Base-by-base conservation (phyloP, 2,797 vertebrate species). In the Corythornis leucogaster region DNA sequence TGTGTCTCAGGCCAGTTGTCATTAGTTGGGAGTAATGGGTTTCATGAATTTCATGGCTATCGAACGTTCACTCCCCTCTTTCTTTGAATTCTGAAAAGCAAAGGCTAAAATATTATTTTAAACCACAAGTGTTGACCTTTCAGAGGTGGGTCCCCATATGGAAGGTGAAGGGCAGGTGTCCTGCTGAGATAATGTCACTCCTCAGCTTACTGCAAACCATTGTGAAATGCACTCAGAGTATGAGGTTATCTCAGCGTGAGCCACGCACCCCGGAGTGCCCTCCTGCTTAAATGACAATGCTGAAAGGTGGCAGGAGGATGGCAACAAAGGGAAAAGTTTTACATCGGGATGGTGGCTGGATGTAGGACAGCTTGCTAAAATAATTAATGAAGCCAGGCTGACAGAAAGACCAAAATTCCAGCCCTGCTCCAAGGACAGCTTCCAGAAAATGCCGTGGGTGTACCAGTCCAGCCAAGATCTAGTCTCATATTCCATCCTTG, bases 151-250 rank as follows among this genome's bases (percentile, higher is more conserved):
- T 80, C 80, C 55, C 85, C 75, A 11, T 86, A 53, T 21, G 70
- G 90, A 96, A 95, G 90, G 92, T 86, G 91, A 95, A 93, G 87
- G 94, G 90, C 69, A 68, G 95, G 79, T 80, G 35, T 94, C 96
- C 95, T 79, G 94, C 95, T 96, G 96, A 50, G 97, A 94, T 96
- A 97, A 97, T 96, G 95, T 91, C 94, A 96, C 54, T 90, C 89
- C 96, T 94, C 51, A 20, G 75, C 89, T 68, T 53, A 77, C 90
- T 83, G 95, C 58, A 94, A 96, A 94, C 93, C 90, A 94, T 74
- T 92, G 91, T 95, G 80, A 90, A 96, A 92, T 20, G 94, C 59
- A 33, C 95, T 95, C 67, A 20, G 71, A 46, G 89, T 59, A 67
- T 77, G 87, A 89, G 53, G 57, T 28, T 87, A 50, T 88, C 86